Conservation (phyloP, 2,113 vertebrate genomes). For the Scomber colias region DNA sequence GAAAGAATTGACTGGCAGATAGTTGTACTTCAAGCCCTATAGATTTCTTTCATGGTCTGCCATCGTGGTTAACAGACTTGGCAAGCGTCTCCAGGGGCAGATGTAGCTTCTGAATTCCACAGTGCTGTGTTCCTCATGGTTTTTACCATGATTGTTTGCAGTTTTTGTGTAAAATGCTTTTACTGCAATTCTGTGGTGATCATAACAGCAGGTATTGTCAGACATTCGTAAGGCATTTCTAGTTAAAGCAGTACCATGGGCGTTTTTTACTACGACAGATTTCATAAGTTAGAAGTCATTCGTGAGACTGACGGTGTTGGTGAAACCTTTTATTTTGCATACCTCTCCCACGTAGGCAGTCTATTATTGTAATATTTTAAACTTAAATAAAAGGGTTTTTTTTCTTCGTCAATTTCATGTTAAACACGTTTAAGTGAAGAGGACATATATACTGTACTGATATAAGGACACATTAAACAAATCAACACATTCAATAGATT, state of each 20-base stretch:
- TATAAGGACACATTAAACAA: too few relatives aligned
- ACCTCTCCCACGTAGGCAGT: too few relatives aligned
- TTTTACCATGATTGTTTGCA: neutral
- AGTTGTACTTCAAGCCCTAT: slow-evolving; percentile 1
- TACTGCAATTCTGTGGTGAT: neutral
- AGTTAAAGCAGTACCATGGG: neutral
- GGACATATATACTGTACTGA: too few relatives aligned
- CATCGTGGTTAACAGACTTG: slow-evolving; percentile 39
- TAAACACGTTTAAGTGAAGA: too few relatives aligned
- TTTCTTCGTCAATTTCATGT: too few relatives aligned
- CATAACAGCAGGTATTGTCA: neutral
- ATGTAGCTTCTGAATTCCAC: slow-evolving; percentile 21
- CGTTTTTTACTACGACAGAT: neutral
- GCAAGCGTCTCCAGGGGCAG: neutral
- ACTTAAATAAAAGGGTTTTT: too few relatives aligned
- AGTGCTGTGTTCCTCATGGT: neutral
- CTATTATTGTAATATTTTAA: too few relatives aligned
- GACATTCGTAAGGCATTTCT: neutral
- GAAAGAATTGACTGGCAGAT: slow-evolving; percentile 1
- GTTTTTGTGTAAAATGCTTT: neutral
- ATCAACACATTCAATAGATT: neutral
- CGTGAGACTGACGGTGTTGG: neutral
- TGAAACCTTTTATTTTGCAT: neutral
- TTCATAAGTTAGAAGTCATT: too few relatives aligned
- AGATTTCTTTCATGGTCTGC: slow-evolving; percentile 54